Conservation (phyloP, 2,113 vertebrate genomes). For the Stictonetta naevosa region DNA sequence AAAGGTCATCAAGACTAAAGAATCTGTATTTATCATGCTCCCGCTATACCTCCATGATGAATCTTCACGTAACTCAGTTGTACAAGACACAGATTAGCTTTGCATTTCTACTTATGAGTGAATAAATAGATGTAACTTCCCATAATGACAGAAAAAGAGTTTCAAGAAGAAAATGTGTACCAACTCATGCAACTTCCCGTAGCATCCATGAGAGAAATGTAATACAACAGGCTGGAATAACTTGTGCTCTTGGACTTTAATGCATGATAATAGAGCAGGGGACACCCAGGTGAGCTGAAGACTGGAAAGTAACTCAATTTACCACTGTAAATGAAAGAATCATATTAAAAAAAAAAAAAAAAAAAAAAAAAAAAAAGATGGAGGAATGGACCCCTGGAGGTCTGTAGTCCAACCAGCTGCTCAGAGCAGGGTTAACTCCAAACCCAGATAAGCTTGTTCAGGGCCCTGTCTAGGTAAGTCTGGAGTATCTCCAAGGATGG, state of each 20-base stretch:
- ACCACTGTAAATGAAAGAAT: not conserved
- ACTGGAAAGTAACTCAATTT: not conserved
- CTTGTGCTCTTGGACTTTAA: not conserved
- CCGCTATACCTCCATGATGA: not conserved
- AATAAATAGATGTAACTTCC: not conserved
- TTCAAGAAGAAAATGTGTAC: not conserved
- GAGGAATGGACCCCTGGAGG: not conserved
- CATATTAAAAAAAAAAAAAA: too few species aligned
- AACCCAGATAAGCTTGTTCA: not conserved
- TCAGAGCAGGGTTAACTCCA: not conserved
- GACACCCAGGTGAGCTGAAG: not conserved
- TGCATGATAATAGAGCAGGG: not conserved
- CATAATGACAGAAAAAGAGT: not conserved
- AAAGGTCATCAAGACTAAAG: not conserved
- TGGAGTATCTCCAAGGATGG: not conserved
- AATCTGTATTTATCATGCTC: not conserved
- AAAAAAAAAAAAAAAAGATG: not conserved
- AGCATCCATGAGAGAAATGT: not conserved
- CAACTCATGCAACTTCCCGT: not conserved
- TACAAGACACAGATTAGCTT: not conserved
- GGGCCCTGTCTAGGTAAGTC: not conserved
- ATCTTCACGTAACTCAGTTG: not conserved
- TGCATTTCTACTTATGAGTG: not conserved
- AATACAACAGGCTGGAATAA: not conserved
- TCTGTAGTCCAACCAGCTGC: not conserved